Evolutionary conservation across 2,113 vertebrate species (phyloP).

Genomic region (Pseudorectes ferrugineus): DNA sequence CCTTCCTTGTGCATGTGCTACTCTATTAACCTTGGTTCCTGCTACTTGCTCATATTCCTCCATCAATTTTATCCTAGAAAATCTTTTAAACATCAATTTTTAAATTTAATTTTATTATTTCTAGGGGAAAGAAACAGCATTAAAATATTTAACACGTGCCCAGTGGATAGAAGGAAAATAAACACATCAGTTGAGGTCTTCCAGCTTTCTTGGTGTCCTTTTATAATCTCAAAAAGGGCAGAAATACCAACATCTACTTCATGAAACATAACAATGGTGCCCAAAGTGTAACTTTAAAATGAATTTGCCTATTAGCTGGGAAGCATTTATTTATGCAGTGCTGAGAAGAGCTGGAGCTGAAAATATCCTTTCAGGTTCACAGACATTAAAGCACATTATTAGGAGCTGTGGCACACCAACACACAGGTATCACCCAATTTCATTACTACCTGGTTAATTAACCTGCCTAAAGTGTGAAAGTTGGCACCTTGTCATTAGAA

Average conservation of each 20-base stretch:
- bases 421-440: conserved; percentile 78
- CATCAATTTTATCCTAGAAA: background rate
- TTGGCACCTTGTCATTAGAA: conserved; percentile 79
- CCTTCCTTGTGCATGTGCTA: background rate
- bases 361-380: conserved; percentile 58
- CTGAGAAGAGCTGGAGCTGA: conserved; percentile 55
- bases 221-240: background rate
- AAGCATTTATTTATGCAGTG: conserved; percentile 66
- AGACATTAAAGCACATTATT: conserved; percentile 70
- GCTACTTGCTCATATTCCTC: background rate
- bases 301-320: conserved; percentile 30
- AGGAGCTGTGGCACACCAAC: conserved; percentile 67
- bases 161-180: background rate
- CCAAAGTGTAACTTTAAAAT: conserved; percentile 36
- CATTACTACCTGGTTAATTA: conserved; percentile 83
- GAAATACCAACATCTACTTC: background rate
- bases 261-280: background rate
- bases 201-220: background rate
- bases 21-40: background rate
- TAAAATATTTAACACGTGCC: background rate
- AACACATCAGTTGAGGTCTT: background rate
- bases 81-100: background rate
- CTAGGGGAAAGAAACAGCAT: background rate
- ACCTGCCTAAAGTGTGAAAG: conserved; percentile 82
- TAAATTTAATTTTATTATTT: background rate